A percentile compares a stretch with the other conserved stretches of the same genome.
Evolutionary conservation across 2,113 vertebrate genomes (phyloP).

Genomic region (Peromyscus polionotus): DNA sequence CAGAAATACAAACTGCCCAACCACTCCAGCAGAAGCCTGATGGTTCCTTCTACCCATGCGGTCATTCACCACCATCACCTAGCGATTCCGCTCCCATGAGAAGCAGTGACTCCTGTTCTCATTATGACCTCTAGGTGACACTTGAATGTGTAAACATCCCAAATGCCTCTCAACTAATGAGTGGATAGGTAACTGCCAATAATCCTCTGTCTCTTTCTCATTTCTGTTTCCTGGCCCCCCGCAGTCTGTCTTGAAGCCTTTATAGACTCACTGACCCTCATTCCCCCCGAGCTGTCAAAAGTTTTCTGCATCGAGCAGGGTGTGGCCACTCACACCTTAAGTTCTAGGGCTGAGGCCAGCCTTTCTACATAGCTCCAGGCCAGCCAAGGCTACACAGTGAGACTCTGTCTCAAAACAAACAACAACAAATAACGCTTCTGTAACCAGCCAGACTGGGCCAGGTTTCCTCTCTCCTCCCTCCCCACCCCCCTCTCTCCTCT

Average conservation of each 20-base stretch:
- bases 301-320: background rate
- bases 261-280: slow-evolving; percentile 1
- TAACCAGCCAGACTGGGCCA: background rate
- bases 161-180: background rate
- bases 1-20: background rate
- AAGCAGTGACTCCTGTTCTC: background rate
- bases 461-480: background rate
- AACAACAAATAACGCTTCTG: background rate
- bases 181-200: background rate
- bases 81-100: background rate
- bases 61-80: background rate
- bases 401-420: background rate
- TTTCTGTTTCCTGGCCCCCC: background rate
- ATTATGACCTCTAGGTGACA: background rate
- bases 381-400: background rate
- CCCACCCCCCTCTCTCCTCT: background rate
- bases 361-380: background rate
- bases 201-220: slow-evolving; percentile 45
- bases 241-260: slow-evolving; percentile 34
- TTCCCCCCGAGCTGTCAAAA: background rate
- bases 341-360: background rate
- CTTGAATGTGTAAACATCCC: slow-evolving; percentile 6
- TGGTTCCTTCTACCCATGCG: background rate
- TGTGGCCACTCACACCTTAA: background rate
- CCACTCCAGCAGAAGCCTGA: background rate